Evolutionary conservation across 2,888 invertebrate species (phyloP), one percentile per base, ranked within the genome.

Genomic region (Microctonus hyperodae): DNA sequence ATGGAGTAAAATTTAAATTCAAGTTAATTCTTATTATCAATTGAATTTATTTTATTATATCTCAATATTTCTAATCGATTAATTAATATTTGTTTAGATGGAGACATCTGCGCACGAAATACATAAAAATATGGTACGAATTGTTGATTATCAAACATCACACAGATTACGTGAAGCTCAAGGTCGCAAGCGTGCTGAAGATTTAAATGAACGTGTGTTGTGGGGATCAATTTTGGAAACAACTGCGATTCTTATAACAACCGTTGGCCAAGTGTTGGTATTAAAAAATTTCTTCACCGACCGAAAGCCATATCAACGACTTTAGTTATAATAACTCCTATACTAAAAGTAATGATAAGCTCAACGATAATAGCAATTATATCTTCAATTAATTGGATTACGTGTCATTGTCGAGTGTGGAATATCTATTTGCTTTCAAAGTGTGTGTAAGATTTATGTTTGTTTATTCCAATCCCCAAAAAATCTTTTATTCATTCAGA

Each of bases 71-170:
- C 7, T 28, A 35, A 5, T 31, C 5, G 31, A 31, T 6, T 35
- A 35, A 35, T 58, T 58, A 25, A 64, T 62, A 33, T 20, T 60
- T 33, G 74, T 87, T 87, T 73, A 96, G 96, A 91, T 98, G 91
- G 98, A 98, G 85, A 89, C 95, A 5, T 94, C 96, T 10, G 91
- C 96, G 4, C 92, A 93, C 81, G 92, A 92, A 82, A 92, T 97
- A 72, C 97, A 98, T 83, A 94, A 95, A 81, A 91, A 93, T 69
- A 86, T 98, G 58, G 94, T 93, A 77, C 90, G 89, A 72, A 93
- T 98, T 64, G 88, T 96, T 71, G 98, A 99, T 84, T 94, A 94
- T 79, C 98, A 99, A 87, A 99, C 98, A 5, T 98, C 98, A 86
- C 97, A 98, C 85, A 89, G 97, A 68, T 85, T 99, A 69, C 88